phyloP scores from a whole-genome alignment of 2,888 invertebrate genomes.

The Tridacna gigas region DNA sequence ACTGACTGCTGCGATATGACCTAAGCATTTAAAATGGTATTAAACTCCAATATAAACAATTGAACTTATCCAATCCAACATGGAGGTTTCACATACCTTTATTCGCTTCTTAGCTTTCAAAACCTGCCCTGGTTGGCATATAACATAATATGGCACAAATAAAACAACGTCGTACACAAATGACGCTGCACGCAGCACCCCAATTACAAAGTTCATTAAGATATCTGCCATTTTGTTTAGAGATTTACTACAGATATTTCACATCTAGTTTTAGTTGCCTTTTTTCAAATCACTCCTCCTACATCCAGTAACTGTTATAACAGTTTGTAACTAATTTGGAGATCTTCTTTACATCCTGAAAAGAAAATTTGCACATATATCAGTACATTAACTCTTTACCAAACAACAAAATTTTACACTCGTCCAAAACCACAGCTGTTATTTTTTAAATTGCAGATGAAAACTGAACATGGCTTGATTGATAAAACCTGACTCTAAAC shows the following conservation, averaged over 20 bases:
- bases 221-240: slow-evolving; percentile 70
- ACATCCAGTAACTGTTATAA: too few species aligned
- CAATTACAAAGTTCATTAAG: slow-evolving; percentile 67
- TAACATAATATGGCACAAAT: slow-evolving; percentile 94
- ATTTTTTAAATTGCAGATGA: too few species aligned
- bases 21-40: too few species aligned
- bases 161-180: slow-evolving; percentile 96
- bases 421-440: not conserved
- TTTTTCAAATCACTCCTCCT: too few species aligned
- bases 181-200: slow-evolving; percentile 80
- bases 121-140: slow-evolving; percentile 88
- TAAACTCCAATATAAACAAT: too few species aligned
- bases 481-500: too few species aligned
- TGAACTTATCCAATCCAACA: too few species aligned
- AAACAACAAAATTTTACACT: not conserved
- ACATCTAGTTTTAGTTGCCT: not conserved
- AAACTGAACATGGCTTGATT: too few species aligned
- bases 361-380: too few species aligned
- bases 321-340: too few species aligned
- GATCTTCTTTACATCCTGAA: too few species aligned
- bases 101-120: slow-evolving; percentile 71
- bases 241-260: not conserved
- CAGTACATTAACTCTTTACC: not conserved
- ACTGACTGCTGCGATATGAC: too few species aligned
- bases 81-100: slow-evolving; percentile 72